Percentiles rank a stretch among this genome's conserved stretches.
Conservation (phyloP, 2,888 invertebrate species). For the Aquatica leii region DNA sequence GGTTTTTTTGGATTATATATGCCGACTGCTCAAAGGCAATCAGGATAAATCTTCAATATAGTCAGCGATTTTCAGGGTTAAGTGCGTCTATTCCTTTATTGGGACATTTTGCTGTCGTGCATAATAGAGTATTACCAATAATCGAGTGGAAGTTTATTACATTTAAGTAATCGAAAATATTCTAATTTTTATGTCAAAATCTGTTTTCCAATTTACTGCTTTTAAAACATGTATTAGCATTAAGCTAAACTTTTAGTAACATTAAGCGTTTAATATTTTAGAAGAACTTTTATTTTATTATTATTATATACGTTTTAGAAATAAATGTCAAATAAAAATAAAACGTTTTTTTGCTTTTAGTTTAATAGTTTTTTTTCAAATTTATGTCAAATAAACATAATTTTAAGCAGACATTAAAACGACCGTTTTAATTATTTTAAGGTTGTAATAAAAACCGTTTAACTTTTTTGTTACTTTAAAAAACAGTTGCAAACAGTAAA, state of each 20-base stretch:
- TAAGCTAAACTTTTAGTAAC: too few species aligned
- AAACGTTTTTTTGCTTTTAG: background rate
- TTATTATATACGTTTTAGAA: too few species aligned
- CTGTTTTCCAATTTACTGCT: background rate
- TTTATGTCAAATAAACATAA: too few species aligned
- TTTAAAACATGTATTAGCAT: too few species aligned
- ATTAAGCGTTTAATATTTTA: background rate
- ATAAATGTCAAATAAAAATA: too few species aligned
- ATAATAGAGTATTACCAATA: conserved; percentile 24
- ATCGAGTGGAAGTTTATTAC: conserved; percentile 6
- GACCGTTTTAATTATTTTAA: too few species aligned
- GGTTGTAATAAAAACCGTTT: too few species aligned
- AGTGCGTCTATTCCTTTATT: conserved; percentile 21
- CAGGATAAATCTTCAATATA: conserved; percentile 26
- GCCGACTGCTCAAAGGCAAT: conserved; percentile 29
- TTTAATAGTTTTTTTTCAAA: too few species aligned
- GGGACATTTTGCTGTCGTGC: conserved; percentile 17
- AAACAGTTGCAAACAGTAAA: too few species aligned
- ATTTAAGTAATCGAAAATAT: conserved; percentile 5
- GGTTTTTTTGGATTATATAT: conserved; percentile 26
- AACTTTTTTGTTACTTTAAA: too few species aligned
- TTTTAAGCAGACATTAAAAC: too few species aligned
- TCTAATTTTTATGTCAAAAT: background rate
- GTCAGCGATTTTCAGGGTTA: conserved; percentile 28
- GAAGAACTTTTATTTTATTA: too few species aligned